These are phyloP conservation scores for Eucriotettix oculatus DNA, from an alignment of 2,888 invertebrate species.

Conservation along the genomic window DNA sequence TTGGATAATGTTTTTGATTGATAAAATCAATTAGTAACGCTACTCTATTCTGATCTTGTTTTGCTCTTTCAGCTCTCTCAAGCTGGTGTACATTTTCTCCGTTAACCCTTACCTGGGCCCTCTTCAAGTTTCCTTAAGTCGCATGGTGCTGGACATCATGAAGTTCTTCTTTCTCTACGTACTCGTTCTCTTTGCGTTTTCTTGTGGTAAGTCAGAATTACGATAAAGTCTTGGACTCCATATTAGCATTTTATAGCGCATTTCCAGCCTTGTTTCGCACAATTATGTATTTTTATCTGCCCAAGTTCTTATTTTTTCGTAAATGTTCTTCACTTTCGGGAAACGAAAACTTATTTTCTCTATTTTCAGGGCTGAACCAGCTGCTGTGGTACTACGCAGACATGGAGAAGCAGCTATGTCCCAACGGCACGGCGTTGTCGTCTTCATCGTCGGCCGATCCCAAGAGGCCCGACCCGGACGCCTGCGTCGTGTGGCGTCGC, in stretches of 20 bases:
- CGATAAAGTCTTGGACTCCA: no score
- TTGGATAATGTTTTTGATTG: no score
- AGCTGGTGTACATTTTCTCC: conserved; percentile 44
- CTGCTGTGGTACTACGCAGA: conserved; percentile 30
- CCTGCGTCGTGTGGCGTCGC: conserved; percentile 26
- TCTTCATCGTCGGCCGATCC: conserved; percentile 13
- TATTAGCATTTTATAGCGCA: no score
- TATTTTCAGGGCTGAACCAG: conserved; percentile 48
- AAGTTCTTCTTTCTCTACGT: conserved; percentile 39
- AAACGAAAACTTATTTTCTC: neutral
- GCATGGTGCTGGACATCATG: conserved; percentile 43
- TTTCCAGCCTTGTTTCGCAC: no score
- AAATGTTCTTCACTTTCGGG: no score
- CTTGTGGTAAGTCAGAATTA: conserved; percentile 29
- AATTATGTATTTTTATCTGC: no score
- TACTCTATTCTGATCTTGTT: neutral
- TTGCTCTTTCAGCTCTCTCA: conserved; percentile 29
- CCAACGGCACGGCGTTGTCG: conserved; percentile 15
- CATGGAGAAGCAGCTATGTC: conserved; percentile 18
- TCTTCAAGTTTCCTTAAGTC: conserved; percentile 37
- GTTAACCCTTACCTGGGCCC: conserved; percentile 43
- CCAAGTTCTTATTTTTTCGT: no score
- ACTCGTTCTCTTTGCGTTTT: conserved; percentile 38
- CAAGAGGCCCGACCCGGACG: conserved; percentile 24
- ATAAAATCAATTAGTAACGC: no score